Conservation (phyloP, 2,113 vertebrate species). For the Malurus melanocephalus region DNA sequence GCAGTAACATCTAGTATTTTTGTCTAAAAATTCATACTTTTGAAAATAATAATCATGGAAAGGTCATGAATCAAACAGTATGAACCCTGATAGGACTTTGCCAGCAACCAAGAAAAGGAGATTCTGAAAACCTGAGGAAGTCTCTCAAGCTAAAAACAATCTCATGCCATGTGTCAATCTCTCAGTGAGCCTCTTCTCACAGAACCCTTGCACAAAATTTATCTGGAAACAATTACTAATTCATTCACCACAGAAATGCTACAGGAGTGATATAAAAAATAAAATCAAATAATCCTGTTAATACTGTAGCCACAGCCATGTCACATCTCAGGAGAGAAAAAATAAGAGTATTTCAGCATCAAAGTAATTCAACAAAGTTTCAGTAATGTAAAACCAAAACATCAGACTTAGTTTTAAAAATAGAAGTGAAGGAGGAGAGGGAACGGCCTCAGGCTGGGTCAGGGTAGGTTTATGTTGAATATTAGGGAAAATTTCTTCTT, state of each 20-base stretch:
- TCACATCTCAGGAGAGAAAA: rapidly evolving
- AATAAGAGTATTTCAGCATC: neutral
- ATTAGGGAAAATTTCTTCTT: rapidly evolving
- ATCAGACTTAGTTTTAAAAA: neutral
- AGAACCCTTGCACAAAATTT: neutral
- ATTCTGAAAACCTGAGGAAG: neutral
- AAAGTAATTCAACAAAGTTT: neutral
- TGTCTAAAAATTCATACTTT: neutral
- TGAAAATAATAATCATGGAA: neutral
- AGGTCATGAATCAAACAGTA: neutral
- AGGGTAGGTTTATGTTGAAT: rapidly evolving
- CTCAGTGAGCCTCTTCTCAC: neutral
- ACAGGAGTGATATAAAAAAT: neutral
- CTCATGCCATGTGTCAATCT: neutral
- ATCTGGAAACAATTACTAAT: neutral
- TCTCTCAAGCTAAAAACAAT: neutral
- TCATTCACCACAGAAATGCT: neutral
- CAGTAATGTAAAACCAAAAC: neutral
- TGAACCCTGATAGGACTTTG: neutral
- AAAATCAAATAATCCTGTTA: neutral
- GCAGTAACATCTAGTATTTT: neutral
- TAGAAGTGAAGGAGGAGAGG: neutral
- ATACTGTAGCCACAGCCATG: neutral
- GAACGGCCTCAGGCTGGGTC: neutral
- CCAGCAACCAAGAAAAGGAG: neutral